Evolutionary conservation across 2,797 vertebrate species (phyloP).

Genomic region (Pristis pectinata): DNA sequence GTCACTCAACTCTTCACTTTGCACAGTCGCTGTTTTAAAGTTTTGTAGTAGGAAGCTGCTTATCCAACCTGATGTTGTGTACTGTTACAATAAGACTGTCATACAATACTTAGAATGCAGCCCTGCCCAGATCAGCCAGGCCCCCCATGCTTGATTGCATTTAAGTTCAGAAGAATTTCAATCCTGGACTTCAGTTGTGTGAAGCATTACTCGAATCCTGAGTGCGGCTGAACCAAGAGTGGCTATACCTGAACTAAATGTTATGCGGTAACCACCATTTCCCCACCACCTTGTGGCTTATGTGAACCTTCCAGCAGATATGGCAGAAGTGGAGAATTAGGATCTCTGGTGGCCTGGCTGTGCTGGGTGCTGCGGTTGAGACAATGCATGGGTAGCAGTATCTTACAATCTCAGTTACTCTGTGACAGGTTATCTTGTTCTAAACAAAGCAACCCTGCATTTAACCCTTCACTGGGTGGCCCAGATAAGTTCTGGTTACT

Average conservation of each 20-base stretch:
- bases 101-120: background rate
- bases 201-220: background rate
- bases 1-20: slow-evolving; percentile 14
- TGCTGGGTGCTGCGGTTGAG: background rate
- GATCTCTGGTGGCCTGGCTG: background rate
- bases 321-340: background rate
- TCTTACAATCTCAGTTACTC: slow-evolving; percentile 4
- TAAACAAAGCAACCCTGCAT: background rate
- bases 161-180: background rate
- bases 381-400: background rate
- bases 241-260: background rate
- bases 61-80: background rate
- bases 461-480: slow-evolving; percentile 8
- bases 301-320: background rate
- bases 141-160: background rate
- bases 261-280: background rate
- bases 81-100: background rate
- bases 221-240: too few relatives aligned
- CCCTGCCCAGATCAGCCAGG: background rate
- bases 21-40: slow-evolving; percentile 20
- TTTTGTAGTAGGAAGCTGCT: slow-evolving; percentile 10
- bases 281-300: background rate
- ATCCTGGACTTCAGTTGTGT: background rate
- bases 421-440: background rate
- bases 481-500: background rate